Evolutionary conservation across 1,140 invertebrate genomes (phyloP), one percentile per base, ranked within the genome.

Genomic region (Tenebrio molitor): DNA sequence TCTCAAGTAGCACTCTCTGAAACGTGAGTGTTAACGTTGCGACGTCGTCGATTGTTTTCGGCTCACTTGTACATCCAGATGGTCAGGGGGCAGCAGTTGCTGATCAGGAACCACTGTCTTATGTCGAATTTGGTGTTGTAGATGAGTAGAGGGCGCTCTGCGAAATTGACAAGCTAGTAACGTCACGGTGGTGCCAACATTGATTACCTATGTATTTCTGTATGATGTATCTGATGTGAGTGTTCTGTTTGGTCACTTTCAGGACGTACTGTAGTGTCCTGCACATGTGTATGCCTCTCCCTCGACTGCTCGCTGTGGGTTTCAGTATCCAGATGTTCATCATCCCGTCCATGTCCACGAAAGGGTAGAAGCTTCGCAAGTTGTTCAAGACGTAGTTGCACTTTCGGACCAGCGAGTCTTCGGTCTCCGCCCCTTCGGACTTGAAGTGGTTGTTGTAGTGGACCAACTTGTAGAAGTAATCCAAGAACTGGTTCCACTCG

Each of bases 251-350:
- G 71, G 87, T 79, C 84, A 85, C 88, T 69, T 89, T 84, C 76
- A 93, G 79, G 73, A 98, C 95, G 8, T 91, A 81, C 21, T 76
- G 67, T 14, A 83, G 36, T 2, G 79, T 82, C 41, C 82, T 53
- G 36, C 81, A 82, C 53, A 83, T 78, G 33, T 88, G 86, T 65
- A 97, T 97, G n/a, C 96, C 96, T 75, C 91, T 87, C 0, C 96
- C 96, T 77, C 94, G 87, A 16, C 93, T 96, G 69, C 92, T 90
- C 72, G 93, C 90, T 2, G 91, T 93, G 0, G 96, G 96, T 83
- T 98, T 98, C 10, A 97, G 87, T 71, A 98, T 97, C 96, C 96
- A 97, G 64, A 96, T 89, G 84, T 97, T 96, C 74, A 90, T 89
- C 44, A 86, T 86, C 1, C 95, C 95, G 83, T 96, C 95, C 71